Evolutionary conservation across 2,888 invertebrate genomes (phyloP), one percentile per base, ranked within the genome.

Genomic region (Campoplex capitator): DNA sequence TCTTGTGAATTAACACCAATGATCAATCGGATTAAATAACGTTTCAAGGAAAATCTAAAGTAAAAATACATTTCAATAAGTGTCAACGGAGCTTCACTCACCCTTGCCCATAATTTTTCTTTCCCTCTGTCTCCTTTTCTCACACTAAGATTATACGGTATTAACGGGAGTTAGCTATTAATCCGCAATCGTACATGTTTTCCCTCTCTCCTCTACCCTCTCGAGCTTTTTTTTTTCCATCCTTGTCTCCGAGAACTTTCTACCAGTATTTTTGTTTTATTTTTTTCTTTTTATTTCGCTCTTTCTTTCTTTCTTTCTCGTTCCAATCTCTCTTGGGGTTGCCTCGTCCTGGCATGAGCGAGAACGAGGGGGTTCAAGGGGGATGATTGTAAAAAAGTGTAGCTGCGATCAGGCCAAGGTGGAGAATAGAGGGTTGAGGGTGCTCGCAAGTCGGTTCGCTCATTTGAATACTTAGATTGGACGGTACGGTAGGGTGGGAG

Each of bases 391-490:
- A 92, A 92, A 93, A 92, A 92, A 91, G 90, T 75, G 79, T 92
- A 90, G 91, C 91, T 91, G 91, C 89, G 88, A 89, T 89, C 88
- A 77, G 86, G 88, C 86, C 48, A 35, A 73, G 80, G 83, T 54
- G 80, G 68, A 58, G 79, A 45, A 45, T 45, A 45, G n/a, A 68
- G 58, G 68, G 68, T 35, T 45, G 73, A 65, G 84, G 78, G 79
- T 56, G 81, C 82, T 90, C 86, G 90, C 88, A 89, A 92, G 92
- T 91, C 89, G 92, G 91, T 91, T 90, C 91, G 92, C 94, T 94
- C 93, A 94, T 94, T 94, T 94, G 94, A 94, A 94, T 94, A 93
- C 94, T 94, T 94, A 94, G 93, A 94, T 94, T 94, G 93, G 93
- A 94, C 93, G 92, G 92, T 92, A 91, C 91, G 90, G 71, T 51